phyloP scores from a whole-genome alignment of 2,113 vertebrate genomes.

The Pitta sordida region DNA sequence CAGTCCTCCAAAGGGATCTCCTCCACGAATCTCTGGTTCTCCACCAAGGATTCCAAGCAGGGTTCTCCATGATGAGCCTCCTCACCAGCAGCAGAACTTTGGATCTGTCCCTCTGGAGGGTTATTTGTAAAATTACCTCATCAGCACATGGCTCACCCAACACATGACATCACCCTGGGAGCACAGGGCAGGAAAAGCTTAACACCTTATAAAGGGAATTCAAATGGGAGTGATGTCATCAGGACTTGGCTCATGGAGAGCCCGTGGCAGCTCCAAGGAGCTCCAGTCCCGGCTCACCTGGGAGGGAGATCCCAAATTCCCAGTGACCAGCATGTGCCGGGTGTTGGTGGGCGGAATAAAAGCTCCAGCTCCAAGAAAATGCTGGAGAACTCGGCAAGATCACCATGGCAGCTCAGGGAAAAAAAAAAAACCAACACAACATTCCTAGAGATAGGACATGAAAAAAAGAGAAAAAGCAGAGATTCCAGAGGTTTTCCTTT shows the following conservation, averaged over 20 bases:
- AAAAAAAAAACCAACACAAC: too few relatives aligned
- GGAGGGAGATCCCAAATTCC: not conserved
- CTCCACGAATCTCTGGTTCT: not conserved
- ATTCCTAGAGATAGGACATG: not conserved
- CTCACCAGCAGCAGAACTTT: accelerated
- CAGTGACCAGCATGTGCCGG: accelerated
- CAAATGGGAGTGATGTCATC: not conserved
- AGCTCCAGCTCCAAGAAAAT: not conserved
- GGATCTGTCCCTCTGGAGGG: accelerated
- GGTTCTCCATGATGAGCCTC: not conserved
- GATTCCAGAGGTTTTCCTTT: not conserved
- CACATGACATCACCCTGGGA: not conserved
- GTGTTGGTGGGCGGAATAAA: not conserved
- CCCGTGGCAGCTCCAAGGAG: not conserved
- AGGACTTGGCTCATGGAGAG: not conserved
- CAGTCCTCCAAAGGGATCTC: too few relatives aligned
- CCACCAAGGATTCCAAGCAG: not conserved
- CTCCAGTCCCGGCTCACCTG: accelerated
- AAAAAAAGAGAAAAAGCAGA: not conserved
- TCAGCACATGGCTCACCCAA: not conserved
- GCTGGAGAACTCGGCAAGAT: not conserved
- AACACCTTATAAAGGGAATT: not conserved
- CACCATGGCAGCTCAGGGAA: accelerated
- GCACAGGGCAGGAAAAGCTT: not conserved
- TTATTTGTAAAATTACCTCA: not conserved